These are phyloP conservation scores for Peromyscus maniculatus DNA, from an alignment of 2,113 vertebrate species.

Conservation along the genomic window DNA sequence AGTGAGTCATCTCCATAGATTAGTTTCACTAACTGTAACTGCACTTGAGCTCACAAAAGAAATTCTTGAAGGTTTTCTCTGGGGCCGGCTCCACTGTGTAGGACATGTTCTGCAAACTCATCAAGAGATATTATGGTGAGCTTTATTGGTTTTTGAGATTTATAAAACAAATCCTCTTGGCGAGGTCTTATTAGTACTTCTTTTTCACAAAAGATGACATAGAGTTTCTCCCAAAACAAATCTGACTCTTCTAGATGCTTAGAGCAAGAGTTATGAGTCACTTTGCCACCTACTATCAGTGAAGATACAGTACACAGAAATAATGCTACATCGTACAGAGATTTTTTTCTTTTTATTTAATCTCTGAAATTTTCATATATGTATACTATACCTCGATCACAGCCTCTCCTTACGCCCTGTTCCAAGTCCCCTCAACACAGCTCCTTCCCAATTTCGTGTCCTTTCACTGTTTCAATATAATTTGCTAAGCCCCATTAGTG, in stretches of 20 bases:
- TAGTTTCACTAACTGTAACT: not conserved
- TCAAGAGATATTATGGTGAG: constrained; percentile 1
- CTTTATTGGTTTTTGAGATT: constrained; percentile 40
- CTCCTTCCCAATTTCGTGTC: not conserved
- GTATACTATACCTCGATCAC: not conserved
- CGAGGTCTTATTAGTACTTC: constrained; percentile 12
- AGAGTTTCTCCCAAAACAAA: constrained; percentile 55
- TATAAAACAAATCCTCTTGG: constrained; percentile 1
- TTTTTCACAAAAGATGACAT: constrained; percentile 49
- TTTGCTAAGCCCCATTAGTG: not conserved
- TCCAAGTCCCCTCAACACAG: not conserved
- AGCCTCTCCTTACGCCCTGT: not conserved
- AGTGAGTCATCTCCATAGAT: not conserved
- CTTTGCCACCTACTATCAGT: not conserved
- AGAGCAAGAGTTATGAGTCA: constrained; percentile 11
- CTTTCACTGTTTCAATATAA: not conserved
- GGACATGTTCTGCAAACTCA: constrained; percentile 6
- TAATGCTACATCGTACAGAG: not conserved
- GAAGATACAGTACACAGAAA: not conserved
- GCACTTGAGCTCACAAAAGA: not conserved
- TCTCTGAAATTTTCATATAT: not conserved
- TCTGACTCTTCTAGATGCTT: constrained; percentile 49
- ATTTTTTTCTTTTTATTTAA: not conserved
- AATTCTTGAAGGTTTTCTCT: constrained; percentile 15
- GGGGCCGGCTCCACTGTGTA: not conserved